Conservation (phyloP, 2,888 invertebrate species). For the Caenorhabditis zanzibari region DNA sequence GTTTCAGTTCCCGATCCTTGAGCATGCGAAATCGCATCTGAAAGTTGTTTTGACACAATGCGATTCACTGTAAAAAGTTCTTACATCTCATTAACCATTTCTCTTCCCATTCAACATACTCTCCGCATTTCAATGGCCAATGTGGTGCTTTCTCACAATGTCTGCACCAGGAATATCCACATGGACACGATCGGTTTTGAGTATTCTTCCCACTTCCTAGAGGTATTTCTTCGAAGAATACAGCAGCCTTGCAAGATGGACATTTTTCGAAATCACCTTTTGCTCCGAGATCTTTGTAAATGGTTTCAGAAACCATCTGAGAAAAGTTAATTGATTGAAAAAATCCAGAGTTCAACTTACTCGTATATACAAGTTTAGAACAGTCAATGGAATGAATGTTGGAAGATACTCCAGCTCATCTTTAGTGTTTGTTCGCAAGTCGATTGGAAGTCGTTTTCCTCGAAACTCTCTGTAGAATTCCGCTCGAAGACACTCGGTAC, state of each 20-base stretch:
- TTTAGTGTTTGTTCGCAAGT: slow-evolving; percentile 18
- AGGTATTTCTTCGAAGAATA: slow-evolving; percentile 35
- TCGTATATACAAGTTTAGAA: slow-evolving; percentile 44
- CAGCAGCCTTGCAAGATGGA: slow-evolving; percentile 30
- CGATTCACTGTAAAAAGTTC: background rate
- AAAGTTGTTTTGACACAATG: background rate
- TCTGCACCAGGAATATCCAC: slow-evolving; percentile 50
- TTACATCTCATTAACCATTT: slow-evolving; percentile 58
- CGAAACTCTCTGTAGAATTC: slow-evolving; percentile 46
- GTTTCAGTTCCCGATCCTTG: slow-evolving; percentile 37
- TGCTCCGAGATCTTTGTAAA: slow-evolving; percentile 51
- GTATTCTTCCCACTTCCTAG: background rate
- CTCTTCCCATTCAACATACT: slow-evolving; percentile 49
- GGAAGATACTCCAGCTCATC: slow-evolving; percentile 41
- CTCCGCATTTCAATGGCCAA: slow-evolving; percentile 50
- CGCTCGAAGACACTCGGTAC: slow-evolving; percentile 33
- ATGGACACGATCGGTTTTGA: slow-evolving; percentile 53
- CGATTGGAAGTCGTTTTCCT: slow-evolving; percentile 40
- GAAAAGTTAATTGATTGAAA: no score
- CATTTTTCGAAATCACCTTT: slow-evolving; percentile 42
- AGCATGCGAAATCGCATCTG: slow-evolving; percentile 37
- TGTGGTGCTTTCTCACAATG: slow-evolving; percentile 43
- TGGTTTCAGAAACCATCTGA: slow-evolving; percentile 47
- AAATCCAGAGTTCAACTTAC: background rate
- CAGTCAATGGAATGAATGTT: slow-evolving; percentile 41